Base-by-base conservation (phyloP, 1,140 invertebrate genomes). In the Grapholita molesta region DNA sequence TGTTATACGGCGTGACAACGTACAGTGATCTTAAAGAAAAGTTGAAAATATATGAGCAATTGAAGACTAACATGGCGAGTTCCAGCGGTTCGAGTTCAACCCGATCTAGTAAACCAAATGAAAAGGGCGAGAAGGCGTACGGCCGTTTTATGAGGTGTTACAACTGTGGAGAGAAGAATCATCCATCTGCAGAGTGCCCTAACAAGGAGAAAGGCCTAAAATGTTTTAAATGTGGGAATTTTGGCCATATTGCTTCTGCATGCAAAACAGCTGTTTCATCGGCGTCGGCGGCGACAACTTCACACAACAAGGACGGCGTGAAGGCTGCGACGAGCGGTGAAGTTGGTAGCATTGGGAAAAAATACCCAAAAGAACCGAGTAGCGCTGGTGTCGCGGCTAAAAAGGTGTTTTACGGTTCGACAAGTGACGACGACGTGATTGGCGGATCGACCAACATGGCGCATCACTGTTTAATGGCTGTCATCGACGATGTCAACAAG, bases 221-320 rank as follows among this genome's bases (percentile, higher is more conserved):
- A 66, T 85, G 81, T 65, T 85, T 80, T 42, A 67, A 70, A 1
- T 85, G 79, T 55, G 72, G 74, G 32, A 42, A 66, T 3, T 75
- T 68, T 23, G 73, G 73, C 5, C 73, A 75, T 66, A 65, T 70
- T 38, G 65, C 64, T 9, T 9, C 72, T 4, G 1, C 35, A 7
- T 53, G 48, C 21, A 23, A 23, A 21, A 9, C 21, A 9, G 15
- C 7, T 23, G 5, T 2, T 4, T 18, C 15, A 53, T 18, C 15
- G 18, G 18, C 48, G 21, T n/a, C 18, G 48, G 21, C 18, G 6
- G 2, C n/a, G 2, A 52, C n/a, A 33, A 33, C 32, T 33, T 33
- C 32, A 9, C 32, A 9, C 32, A 9, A 9, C 1, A 33, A 33
- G 32, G 8, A 7, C 8, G 32, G 8, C 32, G 32, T 33, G 32